phyloP scores from a whole-genome alignment of 2,113 vertebrate genomes.

The Numida meleagris region DNA sequence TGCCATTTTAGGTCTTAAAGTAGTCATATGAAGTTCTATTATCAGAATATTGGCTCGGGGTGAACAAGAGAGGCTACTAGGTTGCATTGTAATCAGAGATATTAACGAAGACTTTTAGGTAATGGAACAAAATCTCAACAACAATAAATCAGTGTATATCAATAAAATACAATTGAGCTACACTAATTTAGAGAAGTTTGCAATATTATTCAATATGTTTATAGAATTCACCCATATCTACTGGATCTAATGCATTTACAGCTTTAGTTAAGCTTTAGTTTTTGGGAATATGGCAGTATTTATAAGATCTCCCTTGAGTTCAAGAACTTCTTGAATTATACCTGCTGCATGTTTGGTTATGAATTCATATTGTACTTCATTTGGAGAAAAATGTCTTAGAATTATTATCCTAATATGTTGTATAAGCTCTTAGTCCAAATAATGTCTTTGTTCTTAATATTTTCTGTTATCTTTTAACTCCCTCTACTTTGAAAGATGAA shows the following conservation, averaged over 20 bases:
- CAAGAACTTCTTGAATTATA: background rate
- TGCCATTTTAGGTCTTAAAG: background rate
- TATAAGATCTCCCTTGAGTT: background rate
- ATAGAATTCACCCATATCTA: background rate
- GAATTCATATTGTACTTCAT: background rate
- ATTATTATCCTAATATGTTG: background rate
- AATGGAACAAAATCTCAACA: background rate
- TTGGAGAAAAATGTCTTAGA: background rate
- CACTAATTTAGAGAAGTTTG: background rate
- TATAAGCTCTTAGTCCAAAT: background rate
- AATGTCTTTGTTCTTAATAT: background rate
- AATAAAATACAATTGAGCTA: background rate
- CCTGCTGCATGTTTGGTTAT: background rate
- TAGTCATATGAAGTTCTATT: background rate
- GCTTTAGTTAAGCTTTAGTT: background rate
- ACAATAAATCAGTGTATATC: background rate
- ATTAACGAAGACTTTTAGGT: background rate
- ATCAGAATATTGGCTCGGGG: background rate
- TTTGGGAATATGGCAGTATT: background rate
- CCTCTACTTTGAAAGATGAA: background rate
- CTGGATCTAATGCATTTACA: background rate
- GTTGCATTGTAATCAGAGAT: background rate
- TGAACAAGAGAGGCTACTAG: background rate
- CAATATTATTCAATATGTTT: background rate
- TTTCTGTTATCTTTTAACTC: background rate